Evolutionary conservation across 2,888 invertebrate species (phyloP), one percentile per base, ranked within the genome.

Genomic region (Cerceris ruficornis): DNA sequence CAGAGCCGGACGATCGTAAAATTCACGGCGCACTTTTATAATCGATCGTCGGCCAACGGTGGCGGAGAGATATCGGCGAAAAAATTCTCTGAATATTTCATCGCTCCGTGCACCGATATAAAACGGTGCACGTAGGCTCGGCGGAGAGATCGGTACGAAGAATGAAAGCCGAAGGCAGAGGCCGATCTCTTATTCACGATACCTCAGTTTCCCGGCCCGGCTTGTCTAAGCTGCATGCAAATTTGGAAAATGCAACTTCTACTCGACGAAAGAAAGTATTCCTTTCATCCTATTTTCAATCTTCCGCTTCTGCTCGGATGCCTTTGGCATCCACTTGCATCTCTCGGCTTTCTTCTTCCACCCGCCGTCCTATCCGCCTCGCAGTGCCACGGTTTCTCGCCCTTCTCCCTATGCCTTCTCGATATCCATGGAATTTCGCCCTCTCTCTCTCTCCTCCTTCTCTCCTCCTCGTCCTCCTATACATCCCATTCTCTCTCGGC

Each of bases 41-140:
- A 82, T 82, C 79, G 82, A 82, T 81, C 74, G 68, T 11, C 54
- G 55, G 69, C 57, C 62, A 46, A 49, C 49, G n/a, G 50, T 58
- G n/a, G 42, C 58, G 41, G 17, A 49, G 39, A 49, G 54, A 71
- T 58, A 17, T 42, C 42, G 60, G 54, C 14, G 59, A 67, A 77
- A 71, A 77, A 73, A 67, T 74, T 80, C 77, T 71, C 5, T 72
- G 71, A 81, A 80, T 81, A 80, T 81, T 82, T 81, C 75, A 75
- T 81, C 77, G 72, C 61, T 14, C 28, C 65, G 43, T 11, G 7
- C 11, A 66, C 69, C 39, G 15, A n/a, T n/a, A 52, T 52, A 52
- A 52, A 14, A n/a, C n/a, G 9, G 7, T n/a, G 14, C 11, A 46
- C 46, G 11, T 46, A 46, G 11, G 46, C 11, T 11, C 9, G 46